Evolutionary conservation across 2,113 vertebrate species (phyloP), one percentile per base, ranked within the genome.

Genomic region (Ascaphus truei): DNA sequence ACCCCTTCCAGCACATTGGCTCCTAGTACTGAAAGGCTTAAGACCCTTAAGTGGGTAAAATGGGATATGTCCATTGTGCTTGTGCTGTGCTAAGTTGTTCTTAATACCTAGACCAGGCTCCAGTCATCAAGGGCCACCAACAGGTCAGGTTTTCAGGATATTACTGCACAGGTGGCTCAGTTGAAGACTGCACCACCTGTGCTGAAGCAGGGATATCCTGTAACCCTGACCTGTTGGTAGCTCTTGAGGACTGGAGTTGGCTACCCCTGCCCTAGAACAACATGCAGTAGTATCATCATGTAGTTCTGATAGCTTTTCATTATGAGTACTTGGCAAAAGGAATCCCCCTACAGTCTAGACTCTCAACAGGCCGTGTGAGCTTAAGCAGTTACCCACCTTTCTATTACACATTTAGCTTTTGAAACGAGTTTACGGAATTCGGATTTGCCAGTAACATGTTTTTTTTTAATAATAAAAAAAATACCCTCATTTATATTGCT

Each of bases 271-370:
- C n/a, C 10, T 57, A 25, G 50, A 68, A 59, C 26, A 43, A 25
- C 7, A 4, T 33, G 7, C 11, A 33, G 18, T 8, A 10, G 7
- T 55, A 66, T 69, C 23, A 39, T 58, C 51, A 59, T 27, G 39
- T 56, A 51, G 41, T 8, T 60, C 60, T 41, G 30, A 58, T 51
- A 60, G 30, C 29, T 33, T 69, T 69, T 56, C 56, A 52, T 71
- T 71, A 71, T 33, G 16, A 71, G 47, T 61, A 71, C 29, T 61
- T 71, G 56, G 56, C 67, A 37, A 29, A 69, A 39, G 23, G 26
- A 58, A 69, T 60, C 57, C 56, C 67, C 45, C 43, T 60, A 51
- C 56, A 48, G 67, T 69, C 33, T 37, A n/a, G 22, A 61, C 60
- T 71, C 22, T 61, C 48, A 51, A n/a, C 47, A 51, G 60, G 51